Evolutionary conservation across 1,140 invertebrate species (phyloP).

Genomic region (Aphis gossypii): DNA sequence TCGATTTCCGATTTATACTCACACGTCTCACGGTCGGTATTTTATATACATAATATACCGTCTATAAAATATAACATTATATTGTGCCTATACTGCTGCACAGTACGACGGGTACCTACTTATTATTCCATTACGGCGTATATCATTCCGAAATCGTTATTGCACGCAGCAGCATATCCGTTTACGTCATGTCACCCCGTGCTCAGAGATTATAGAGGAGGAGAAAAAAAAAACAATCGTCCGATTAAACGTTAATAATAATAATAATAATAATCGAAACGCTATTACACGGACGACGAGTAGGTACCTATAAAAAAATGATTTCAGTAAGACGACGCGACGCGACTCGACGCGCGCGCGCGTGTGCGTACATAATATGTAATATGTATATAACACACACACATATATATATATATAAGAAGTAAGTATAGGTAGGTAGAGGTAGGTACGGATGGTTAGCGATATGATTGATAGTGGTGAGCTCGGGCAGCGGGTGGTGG

Average conservation of each 20-base stretch:
- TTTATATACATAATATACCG: background rate
- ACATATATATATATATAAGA: background rate
- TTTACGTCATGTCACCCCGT: background rate
- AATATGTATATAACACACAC: background rate
- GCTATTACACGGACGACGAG: background rate
- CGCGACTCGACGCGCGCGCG: background rate
- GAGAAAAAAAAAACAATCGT: slow-evolving; percentile 37
- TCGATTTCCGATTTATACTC: background rate
- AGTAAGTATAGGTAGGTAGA: background rate
- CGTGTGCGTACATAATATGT: background rate
- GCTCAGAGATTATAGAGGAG: background rate
- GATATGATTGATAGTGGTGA: slow-evolving; percentile 58
- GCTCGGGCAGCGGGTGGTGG: slow-evolving; percentile 57
- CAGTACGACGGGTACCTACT: background rate
- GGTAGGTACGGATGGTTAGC: slow-evolving; percentile 51
- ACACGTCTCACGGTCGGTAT: background rate
- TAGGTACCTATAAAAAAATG: slow-evolving; percentile 29
- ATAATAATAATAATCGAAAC: slow-evolving; percentile 45
- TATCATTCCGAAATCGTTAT: background rate
- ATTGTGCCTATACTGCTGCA: background rate
- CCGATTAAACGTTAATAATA: slow-evolving; percentile 14
- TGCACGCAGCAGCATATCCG: background rate
- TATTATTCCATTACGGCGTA: too few species aligned
- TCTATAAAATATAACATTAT: background rate
- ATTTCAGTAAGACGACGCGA: slow-evolving; percentile 43